phyloP scores from a whole-genome alignment of 2,888 invertebrate species.

The Liopterus haemorrhoidalis region DNA sequence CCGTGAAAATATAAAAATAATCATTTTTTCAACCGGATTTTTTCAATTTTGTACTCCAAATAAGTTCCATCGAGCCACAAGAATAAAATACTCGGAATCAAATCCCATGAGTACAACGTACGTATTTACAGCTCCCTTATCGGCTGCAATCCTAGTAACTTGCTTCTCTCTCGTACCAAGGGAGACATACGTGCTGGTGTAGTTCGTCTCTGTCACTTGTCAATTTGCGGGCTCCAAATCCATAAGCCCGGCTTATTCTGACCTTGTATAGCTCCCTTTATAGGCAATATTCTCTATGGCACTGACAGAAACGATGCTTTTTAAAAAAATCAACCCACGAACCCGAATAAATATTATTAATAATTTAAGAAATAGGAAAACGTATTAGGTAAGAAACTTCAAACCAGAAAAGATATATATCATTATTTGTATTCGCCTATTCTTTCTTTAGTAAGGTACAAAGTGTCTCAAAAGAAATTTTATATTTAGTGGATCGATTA shows the following conservation, averaged over 20 bases:
- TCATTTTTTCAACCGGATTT: conserved; percentile 6
- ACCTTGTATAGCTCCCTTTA: conserved; percentile 17
- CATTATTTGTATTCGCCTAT: too few relatives aligned
- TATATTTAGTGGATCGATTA: too few relatives aligned
- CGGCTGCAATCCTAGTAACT: conserved; percentile 17
- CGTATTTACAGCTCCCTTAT: conserved; percentile 22
- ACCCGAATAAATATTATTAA: too few relatives aligned
- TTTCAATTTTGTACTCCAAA: conserved; percentile 3
- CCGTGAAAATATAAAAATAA: conserved; percentile 5
- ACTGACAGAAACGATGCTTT: too few relatives aligned
- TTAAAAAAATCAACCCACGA: too few relatives aligned
- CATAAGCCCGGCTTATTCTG: conserved; percentile 20
- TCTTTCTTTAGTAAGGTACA: too few relatives aligned
- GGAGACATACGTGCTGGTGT: not conserved
- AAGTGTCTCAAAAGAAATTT: too few relatives aligned
- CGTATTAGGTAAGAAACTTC: too few relatives aligned
- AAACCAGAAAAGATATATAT: too few relatives aligned
- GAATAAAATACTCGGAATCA: too few relatives aligned
- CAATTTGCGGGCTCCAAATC: conserved; percentile 22
- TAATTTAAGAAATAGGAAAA: too few relatives aligned
- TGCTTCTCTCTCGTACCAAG: conserved; percentile 5
- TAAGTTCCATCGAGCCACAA: too few relatives aligned
- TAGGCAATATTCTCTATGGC: conserved; percentile 11
- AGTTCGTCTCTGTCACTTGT: conserved; percentile 20
- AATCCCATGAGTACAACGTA: conserved; percentile 13